Evolutionary conservation across 2,797 vertebrate genomes (phyloP).

Genomic region (Somateria mollissima): DNA sequence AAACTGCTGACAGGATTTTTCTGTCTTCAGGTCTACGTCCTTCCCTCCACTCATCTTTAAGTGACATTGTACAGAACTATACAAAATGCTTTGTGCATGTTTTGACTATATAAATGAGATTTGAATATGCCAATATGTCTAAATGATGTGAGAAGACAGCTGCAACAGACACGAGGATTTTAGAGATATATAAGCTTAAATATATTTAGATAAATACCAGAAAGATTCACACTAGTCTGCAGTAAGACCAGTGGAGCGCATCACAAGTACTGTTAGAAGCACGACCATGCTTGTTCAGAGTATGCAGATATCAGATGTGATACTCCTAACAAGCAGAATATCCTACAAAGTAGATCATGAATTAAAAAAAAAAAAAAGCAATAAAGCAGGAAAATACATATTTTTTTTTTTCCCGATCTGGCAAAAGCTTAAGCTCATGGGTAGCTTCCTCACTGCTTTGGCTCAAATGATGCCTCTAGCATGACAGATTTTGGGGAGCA

Average conservation of each 20-base stretch:
- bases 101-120: neutral
- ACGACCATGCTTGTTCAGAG: neutral
- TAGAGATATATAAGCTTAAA: neutral
- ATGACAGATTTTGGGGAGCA: accelerated
- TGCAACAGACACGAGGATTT: accelerated
- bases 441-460: neutral
- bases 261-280: neutral
- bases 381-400: neutral
- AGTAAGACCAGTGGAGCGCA: neutral
- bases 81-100: neutral
- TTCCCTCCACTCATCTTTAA: too few relatives aligned
- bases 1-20: neutral
- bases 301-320: neutral
- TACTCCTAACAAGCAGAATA: neutral
- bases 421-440: neutral
- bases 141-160: neutral
- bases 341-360: neutral
- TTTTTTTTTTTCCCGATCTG: neutral
- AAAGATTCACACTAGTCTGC: neutral
- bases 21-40: neutral
- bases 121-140: neutral
- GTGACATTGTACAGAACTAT: neutral
- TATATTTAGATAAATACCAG: neutral
- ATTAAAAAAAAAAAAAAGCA: neutral
- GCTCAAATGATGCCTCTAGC: neutral